These are phyloP conservation scores for Cyclargus thomasi DNA, from an alignment of 1,140 invertebrate species.

Conservation along the genomic window DNA sequence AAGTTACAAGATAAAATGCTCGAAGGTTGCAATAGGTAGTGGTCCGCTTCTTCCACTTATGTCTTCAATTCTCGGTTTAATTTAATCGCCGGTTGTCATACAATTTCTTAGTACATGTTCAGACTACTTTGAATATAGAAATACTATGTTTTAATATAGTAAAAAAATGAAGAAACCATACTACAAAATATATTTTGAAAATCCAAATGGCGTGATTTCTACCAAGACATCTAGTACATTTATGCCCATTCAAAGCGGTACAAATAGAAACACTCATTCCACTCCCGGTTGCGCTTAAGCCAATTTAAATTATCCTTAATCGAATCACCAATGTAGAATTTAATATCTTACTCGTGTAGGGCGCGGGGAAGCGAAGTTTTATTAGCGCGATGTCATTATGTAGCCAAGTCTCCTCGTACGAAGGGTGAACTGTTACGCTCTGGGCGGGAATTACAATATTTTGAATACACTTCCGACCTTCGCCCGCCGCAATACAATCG, in stretches of 20 bases:
- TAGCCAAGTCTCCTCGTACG: conserved; percentile 44
- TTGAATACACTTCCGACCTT: conserved; percentile 44
- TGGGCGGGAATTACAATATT: conserved; percentile 47
- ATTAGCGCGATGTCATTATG: conserved; percentile 58
- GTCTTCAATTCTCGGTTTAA: too few relatives aligned
- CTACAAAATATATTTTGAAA: too few relatives aligned
- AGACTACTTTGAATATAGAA: too few relatives aligned
- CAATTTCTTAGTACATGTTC: too few relatives aligned
- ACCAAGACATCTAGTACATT: too few relatives aligned
- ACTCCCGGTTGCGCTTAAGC: not conserved
- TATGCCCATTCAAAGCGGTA: not conserved
- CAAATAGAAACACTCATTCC: conserved; percentile 5
- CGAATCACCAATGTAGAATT: conserved; percentile 8
- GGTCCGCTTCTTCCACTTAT: too few relatives aligned
- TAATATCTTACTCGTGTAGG: conserved; percentile 50
- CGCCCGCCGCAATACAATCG: conserved; percentile 45
- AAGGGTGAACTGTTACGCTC: conserved; percentile 41
- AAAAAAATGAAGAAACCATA: too few relatives aligned
- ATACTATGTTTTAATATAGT: too few relatives aligned
- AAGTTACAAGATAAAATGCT: too few relatives aligned
- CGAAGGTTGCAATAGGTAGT: too few relatives aligned
- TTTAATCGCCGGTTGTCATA: too few relatives aligned
- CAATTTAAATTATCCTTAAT: conserved; percentile 8
- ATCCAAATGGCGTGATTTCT: too few relatives aligned
- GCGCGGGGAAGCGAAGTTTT: conserved; percentile 39